Evolutionary conservation across 2,888 invertebrate species (phyloP).

Genomic region (Gastracanthus pulcherrimus): DNA sequence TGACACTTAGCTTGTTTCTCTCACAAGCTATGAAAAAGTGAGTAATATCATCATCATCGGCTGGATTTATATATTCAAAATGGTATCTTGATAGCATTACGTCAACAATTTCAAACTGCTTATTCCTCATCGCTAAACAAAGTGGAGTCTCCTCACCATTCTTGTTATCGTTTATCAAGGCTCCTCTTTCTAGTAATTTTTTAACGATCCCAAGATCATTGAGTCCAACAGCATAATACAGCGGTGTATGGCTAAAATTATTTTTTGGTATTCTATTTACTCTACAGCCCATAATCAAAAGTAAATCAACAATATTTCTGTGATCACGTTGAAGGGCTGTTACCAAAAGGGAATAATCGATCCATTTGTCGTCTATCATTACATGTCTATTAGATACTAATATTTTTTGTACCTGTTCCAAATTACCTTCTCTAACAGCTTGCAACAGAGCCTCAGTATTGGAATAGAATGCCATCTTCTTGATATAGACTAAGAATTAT

Average conservation of each 20-base stretch:
- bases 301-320: neutral
- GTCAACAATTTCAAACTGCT: constrained; percentile 7
- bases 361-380: neutral
- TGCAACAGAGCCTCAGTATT: neutral
- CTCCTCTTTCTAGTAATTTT: neutral
- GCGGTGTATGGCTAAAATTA: neutral
- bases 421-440: constrained; percentile 8
- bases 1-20: neutral
- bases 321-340: constrained; percentile 5
- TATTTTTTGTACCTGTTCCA: neutral
- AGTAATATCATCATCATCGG: neutral
- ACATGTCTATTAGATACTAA: neutral
- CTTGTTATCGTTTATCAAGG: neutral
- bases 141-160: neutral
- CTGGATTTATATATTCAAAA: neutral
- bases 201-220: neutral
- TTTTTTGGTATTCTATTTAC: constrained; percentile 5
- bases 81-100: constrained; percentile 3
- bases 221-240: constrained; percentile 4
- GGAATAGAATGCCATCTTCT: neutral
- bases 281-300: neutral
- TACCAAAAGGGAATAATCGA: constrained; percentile 18
- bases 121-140: neutral
- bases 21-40: constrained; percentile 28
- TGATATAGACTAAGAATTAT: no score